Evolutionary conservation across 1,140 invertebrate genomes (phyloP).

Genomic region (Tetragonula clypearis): DNA sequence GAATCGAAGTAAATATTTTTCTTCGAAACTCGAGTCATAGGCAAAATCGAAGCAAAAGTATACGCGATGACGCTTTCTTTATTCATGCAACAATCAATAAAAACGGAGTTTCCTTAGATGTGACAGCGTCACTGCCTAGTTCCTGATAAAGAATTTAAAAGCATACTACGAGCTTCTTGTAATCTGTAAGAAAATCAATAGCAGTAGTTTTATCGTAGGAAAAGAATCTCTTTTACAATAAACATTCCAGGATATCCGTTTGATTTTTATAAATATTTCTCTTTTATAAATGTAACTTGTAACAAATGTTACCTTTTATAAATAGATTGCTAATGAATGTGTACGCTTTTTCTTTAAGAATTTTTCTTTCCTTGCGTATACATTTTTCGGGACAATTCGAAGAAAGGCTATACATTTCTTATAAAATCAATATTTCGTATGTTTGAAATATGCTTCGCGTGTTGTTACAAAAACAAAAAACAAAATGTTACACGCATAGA

Average conservation of each 20-base stretch:
- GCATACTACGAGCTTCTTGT: neutral
- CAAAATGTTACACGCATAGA: neutral
- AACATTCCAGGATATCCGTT: neutral
- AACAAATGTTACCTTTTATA: neutral
- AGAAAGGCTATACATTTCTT: neutral
- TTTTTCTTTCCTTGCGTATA: neutral
- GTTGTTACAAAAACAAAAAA: no score
- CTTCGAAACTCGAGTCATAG: neutral
- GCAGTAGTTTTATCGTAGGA: neutral
- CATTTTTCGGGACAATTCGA: neutral
- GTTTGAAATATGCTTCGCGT: neutral
- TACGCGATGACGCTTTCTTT: conserved; percentile 1
- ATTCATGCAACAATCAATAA: conserved; percentile 37
- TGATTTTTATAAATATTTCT: neutral
- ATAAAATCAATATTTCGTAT: neutral
- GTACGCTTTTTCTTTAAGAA: neutral
- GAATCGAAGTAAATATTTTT: neutral
- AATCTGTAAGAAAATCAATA: neutral
- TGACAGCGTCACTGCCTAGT: neutral
- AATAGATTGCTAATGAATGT: neutral
- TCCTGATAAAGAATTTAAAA: conserved; percentile 15
- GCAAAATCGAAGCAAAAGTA: neutral
- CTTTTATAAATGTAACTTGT: neutral
- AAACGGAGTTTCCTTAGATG: neutral
- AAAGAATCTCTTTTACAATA: neutral